Percentiles rank a stretch among this genome's conserved stretches.
These are phyloP conservation scores for Pao palembangensis DNA, from an alignment of 2,113 vertebrate species.

Conservation along the genomic window DNA sequence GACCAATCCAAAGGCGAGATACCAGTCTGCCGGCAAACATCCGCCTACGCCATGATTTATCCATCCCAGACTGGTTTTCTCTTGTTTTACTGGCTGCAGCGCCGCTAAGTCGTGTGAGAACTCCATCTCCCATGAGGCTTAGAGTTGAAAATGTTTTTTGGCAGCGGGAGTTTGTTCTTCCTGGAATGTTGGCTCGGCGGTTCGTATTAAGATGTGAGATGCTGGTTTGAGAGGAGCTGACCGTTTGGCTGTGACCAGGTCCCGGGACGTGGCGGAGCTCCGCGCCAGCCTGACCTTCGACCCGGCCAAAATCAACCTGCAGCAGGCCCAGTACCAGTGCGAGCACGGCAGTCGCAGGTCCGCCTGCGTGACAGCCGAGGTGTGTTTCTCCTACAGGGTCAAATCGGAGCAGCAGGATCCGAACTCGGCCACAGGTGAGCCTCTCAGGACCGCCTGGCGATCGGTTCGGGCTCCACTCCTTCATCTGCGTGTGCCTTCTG, in stretches of 20 bases:
- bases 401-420: slow-evolving; percentile 77
- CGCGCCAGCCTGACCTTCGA: slow-evolving; percentile 82
- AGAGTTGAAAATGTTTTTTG: slow-evolving; percentile 52
- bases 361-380: slow-evolving; percentile 78
- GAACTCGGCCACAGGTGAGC: slow-evolving; percentile 67
- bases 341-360: slow-evolving; percentile 71
- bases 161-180: slow-evolving; percentile 31
- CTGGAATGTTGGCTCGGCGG: neutral
- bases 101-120: slow-evolving; percentile 65
- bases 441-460: no score
- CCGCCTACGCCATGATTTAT: slow-evolving; percentile 40
- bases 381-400: slow-evolving; percentile 83
- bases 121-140: slow-evolving; percentile 56
- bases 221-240: neutral
- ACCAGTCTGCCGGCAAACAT: slow-evolving; percentile 26
- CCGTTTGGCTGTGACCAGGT: slow-evolving; percentile 74
- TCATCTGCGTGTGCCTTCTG: neutral
- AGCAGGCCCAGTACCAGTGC: slow-evolving; percentile 86
- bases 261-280: slow-evolving; percentile 91
- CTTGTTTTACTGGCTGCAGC: slow-evolving; percentile 39
- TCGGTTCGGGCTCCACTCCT: no score
- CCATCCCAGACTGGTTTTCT: slow-evolving; percentile 43
- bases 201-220: neutral
- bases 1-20: slow-evolving; percentile 32
- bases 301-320: slow-evolving; percentile 87